A percentile compares a stretch with the other conserved stretches of the same genome.
phyloP scores from a whole-genome alignment of 1,140 invertebrate genomes.

The Trigoniulus corallinus region DNA sequence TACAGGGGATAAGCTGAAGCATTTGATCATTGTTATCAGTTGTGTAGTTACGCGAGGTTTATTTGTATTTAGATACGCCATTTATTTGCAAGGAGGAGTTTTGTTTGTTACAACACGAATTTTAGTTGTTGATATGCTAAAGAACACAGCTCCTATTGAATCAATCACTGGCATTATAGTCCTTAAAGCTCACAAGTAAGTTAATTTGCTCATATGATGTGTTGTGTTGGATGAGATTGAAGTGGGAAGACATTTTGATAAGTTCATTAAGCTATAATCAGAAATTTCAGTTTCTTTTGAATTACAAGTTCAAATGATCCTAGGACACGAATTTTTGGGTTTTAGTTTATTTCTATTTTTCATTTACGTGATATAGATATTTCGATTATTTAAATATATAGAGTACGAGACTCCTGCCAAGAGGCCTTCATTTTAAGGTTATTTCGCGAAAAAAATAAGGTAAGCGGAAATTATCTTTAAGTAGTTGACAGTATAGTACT shows the following conservation, averaged over 20 bases:
- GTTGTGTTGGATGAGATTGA: background rate
- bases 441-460: constrained; percentile 79
- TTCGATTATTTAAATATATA: no score
- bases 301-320: no score
- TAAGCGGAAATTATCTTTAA: constrained; percentile 21
- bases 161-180: constrained; percentile 78
- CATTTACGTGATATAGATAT: no score
- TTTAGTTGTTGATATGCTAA: constrained; percentile 89
- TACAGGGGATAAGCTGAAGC: no score
- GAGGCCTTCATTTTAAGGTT: constrained; percentile 84
- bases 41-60: no score
- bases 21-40: no score
- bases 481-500: background rate
- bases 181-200: constrained; percentile 64
- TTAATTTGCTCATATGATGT: constrained; percentile 1
- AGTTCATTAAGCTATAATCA: no score
- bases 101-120: constrained; percentile 80
- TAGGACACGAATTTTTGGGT: no score
- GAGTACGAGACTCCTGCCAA: constrained; percentile 77
- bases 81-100: constrained; percentile 82
- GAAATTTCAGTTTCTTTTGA: no score
- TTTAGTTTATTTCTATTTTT: no score
- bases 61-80: no score
- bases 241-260: constrained; percentile 7
- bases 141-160: constrained; percentile 73